phyloP scores from a whole-genome alignment of 2,113 vertebrate genomes.

The Erythrolamprus reginae region DNA sequence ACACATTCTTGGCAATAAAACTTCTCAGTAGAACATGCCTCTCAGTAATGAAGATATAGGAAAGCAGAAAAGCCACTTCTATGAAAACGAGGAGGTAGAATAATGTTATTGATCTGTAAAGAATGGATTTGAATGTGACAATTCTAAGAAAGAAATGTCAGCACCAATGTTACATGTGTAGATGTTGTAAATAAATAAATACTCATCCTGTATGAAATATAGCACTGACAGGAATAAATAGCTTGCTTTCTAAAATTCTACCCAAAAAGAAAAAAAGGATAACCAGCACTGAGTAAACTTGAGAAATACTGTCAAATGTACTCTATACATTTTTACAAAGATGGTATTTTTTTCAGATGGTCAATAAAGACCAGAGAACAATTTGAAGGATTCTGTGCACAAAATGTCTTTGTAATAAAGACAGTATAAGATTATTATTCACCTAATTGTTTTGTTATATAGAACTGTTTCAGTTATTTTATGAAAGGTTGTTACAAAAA shows the following conservation, averaged over 20 bases:
- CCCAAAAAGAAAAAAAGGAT: not conserved
- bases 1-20: slow-evolving; percentile 43
- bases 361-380: not conserved
- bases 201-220: not conserved
- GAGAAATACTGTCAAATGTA: not conserved
- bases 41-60: slow-evolving; percentile 28
- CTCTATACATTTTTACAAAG: not conserved
- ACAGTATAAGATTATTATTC: not conserved
- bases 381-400: not conserved
- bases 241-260: not conserved
- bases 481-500: not conserved
- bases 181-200: not conserved
- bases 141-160: not conserved
- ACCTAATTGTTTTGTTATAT: not conserved
- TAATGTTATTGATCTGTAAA: slow-evolving; percentile 20
- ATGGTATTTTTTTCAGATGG: not conserved
- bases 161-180: not conserved
- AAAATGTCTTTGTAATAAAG: not conserved
- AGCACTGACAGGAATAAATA: not conserved
- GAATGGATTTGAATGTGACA: not conserved
- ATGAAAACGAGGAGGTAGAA: slow-evolving; percentile 22
- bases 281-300: not conserved
- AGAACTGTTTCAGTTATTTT: not conserved
- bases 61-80: not conserved
- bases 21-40: slow-evolving; percentile 30